Evolutionary conservation across 1,140 invertebrate species (phyloP).

Genomic region (Eumeta japonica): DNA sequence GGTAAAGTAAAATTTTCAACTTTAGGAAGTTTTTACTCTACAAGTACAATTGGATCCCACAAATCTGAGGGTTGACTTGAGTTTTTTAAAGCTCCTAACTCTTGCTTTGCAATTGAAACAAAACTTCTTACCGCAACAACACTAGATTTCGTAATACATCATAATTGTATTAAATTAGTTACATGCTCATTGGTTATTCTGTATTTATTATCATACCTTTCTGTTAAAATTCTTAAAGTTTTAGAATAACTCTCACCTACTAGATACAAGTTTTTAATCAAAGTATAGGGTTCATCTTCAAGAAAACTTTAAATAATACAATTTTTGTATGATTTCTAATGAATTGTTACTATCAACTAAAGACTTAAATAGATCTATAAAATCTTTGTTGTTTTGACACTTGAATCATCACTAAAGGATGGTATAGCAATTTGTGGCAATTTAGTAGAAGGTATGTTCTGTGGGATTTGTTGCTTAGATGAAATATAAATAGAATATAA

Average conservation of each 20-base stretch:
- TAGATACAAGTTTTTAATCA: conserved; percentile 3
- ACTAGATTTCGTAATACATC: conserved; percentile 2
- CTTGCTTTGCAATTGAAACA: conserved; percentile 3
- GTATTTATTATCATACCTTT: conserved; percentile 4
- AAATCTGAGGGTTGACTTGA: neutral
- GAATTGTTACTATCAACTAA: too few species aligned
- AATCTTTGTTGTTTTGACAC: too few species aligned
- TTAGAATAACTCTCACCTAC: conserved; percentile 3
- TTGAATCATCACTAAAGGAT: too few species aligned
- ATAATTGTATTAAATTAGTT: neutral
- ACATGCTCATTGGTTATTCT: conserved; percentile 4
- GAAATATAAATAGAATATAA: too few species aligned
- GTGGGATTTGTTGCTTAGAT: too few species aligned
- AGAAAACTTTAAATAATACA: too few species aligned
- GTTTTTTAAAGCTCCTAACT: conserved; percentile 1
- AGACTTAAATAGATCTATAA: too few species aligned
- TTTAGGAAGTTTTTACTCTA: too few species aligned
- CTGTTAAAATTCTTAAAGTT: neutral
- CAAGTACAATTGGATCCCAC: conserved; percentile 2
- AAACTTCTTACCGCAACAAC: neutral
- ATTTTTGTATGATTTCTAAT: too few species aligned
- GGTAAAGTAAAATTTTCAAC: too few species aligned
- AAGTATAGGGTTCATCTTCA: conserved; percentile 2
- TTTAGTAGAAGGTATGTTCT: too few species aligned
- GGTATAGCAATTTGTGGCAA: too few species aligned